These are phyloP conservation scores for Panopea generosa DNA, from an alignment of 2,888 invertebrate genomes.

Conservation along the genomic window DNA sequence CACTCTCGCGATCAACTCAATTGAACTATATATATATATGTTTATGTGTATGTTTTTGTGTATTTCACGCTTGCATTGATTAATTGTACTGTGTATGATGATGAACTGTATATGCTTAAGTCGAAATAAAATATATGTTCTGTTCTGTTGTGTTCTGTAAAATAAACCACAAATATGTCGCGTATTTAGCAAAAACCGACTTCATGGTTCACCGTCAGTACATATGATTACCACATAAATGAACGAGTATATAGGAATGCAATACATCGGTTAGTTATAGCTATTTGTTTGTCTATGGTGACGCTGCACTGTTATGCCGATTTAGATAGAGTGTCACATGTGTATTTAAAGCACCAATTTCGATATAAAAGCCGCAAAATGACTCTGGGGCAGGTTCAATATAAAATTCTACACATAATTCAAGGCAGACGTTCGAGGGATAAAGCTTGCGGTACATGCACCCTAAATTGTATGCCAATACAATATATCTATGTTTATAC, in stretches of 20 bases:
- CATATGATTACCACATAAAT: constrained; percentile 2
- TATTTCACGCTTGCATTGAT: constrained; percentile 3
- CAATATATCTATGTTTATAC: not conserved
- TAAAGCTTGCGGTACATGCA: constrained; percentile 1
- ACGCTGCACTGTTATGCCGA: not conserved
- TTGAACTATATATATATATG: constrained; percentile 1
- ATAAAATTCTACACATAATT: constrained; percentile 1
- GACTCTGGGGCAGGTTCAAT: not conserved
- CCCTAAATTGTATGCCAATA: constrained; percentile 1
- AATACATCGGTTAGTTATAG: constrained; percentile 3
- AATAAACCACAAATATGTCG: constrained; percentile 3
- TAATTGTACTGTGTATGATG: not conserved
- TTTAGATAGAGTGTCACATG: constrained; percentile 2
- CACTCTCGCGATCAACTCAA: not conserved
- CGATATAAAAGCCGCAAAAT: constrained; percentile 1
- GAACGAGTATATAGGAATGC: constrained; percentile 1
- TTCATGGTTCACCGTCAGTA: constrained; percentile 1
- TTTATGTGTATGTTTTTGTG: too few species aligned
- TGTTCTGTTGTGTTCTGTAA: too few species aligned
- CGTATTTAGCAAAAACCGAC: constrained; percentile 3
- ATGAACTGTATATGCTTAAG: constrained; percentile 3
- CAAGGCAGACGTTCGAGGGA: constrained; percentile 1
- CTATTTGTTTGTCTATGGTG: not conserved
- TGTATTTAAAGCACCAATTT: constrained; percentile 1
- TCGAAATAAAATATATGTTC: constrained; percentile 1